Evolutionary conservation across 2,113 vertebrate species (phyloP), one percentile per base, ranked within the genome.

Genomic region (Phasianus colchicus): DNA sequence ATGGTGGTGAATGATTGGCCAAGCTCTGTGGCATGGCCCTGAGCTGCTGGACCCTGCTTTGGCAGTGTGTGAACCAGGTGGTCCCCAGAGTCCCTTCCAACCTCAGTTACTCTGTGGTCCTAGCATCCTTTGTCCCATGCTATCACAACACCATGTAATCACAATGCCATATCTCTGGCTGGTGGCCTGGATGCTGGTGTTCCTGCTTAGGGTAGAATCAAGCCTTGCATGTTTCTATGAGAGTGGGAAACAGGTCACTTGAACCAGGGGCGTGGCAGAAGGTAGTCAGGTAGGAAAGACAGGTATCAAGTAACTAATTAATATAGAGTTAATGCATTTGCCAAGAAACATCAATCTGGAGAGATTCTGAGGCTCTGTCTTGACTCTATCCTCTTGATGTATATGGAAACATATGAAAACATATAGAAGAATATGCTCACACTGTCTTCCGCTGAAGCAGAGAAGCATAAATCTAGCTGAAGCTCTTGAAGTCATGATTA

Each of bases 51-150:
- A 14, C 10, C 0, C 0, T 75, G 27, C 21, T 85, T 6, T 60
- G 21, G 1, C 0, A 5, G 25, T 5, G 43, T 6, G 6, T 10
- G 57, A 38, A 45, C 27, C 13, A 63, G 17, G 12, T 29, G 38
- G 38, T 32, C 4, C 72, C 71, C 36, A 52, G 10, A 69, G 13
- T 83, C 6, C 24, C 48, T 65, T 76, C 29, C 30, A 65, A 8
- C n/a, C 19, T 57, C 14, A 34, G 43, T 36, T 80, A 47, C 58
- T 29, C 24, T 81, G 38, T 54, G 38, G 65, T 32, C 74, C 66
- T 74, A 15, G 24, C 30, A 42, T 75, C 34, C 11, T 66, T 36
- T 70, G 10, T 29, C 34, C 48, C 45, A 9, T 63, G 40, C 47
- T 15, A n/a, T 63, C 32, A 54, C 52, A 54, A 30, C 22, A 15